phyloP scores from a whole-genome alignment of 2,888 invertebrate species.

The Boloria euphrosyne region DNA sequence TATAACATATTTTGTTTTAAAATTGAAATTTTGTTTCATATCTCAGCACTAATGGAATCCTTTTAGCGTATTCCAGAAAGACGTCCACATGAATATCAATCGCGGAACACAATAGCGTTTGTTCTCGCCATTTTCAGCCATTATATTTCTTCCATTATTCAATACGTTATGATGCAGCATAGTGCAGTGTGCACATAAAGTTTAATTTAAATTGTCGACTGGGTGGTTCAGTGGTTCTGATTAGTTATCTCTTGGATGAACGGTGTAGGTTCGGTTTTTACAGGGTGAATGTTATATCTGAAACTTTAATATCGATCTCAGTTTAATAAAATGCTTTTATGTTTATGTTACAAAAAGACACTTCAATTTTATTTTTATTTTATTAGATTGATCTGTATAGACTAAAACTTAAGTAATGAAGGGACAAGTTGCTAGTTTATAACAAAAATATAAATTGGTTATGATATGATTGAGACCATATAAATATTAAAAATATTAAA shows the following conservation, averaged over 20 bases:
- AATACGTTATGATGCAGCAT: slow-evolving; percentile 41
- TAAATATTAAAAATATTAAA: no score
- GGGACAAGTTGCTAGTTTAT: no score
- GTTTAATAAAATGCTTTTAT: no score
- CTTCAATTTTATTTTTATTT: no score
- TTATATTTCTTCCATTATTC: slow-evolving; percentile 52
- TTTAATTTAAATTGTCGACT: background rate
- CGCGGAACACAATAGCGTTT: slow-evolving; percentile 41
- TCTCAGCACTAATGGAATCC: slow-evolving; percentile 21
- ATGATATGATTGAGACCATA: no score
- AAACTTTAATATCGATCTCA: no score
- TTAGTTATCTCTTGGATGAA: background rate
- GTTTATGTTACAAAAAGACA: no score
- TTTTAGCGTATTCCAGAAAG: slow-evolving; percentile 23
- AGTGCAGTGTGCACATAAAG: slow-evolving; percentile 3
- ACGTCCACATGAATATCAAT: slow-evolving; percentile 30
- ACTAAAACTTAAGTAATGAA: no score
- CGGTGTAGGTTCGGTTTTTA: background rate
- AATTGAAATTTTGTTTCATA: slow-evolving; percentile 12
- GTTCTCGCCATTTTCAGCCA: slow-evolving; percentile 47
- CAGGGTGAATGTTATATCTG: no score
- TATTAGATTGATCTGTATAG: no score
- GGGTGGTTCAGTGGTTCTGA: background rate
- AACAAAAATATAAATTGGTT: no score
- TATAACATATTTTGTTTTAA: background rate